Evolutionary conservation across 2,888 invertebrate genomes (phyloP).

Genomic region (Plebejus anna): DNA sequence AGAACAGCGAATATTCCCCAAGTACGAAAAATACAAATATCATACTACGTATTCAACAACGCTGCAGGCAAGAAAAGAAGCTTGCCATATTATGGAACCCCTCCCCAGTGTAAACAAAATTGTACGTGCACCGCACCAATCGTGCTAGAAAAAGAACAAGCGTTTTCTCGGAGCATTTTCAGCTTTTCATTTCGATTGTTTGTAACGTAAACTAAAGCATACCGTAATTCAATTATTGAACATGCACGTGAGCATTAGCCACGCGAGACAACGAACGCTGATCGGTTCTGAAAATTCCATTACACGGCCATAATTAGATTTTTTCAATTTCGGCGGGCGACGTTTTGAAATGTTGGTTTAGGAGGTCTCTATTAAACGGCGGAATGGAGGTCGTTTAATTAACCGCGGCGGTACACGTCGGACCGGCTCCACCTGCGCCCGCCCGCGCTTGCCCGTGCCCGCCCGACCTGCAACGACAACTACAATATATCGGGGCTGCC

Average conservation of each 20-base stretch:
- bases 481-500: background rate
- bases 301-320: constrained; percentile 17
- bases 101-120: constrained; percentile 9
- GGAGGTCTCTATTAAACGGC: constrained; percentile 3
- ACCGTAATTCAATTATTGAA: background rate
- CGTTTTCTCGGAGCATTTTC: background rate
- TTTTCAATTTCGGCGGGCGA: constrained; percentile 8
- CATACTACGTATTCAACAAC: constrained; percentile 1
- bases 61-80: background rate
- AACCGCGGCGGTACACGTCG: constrained; percentile 4
- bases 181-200: constrained; percentile 6
- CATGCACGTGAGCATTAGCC: background rate
- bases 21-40: background rate
- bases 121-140: background rate
- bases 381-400: constrained; percentile 14
- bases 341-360: constrained; percentile 19
- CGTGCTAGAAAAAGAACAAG: background rate
- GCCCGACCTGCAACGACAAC: background rate
- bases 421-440: background rate
- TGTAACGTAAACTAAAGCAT: background rate
- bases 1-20: background rate
- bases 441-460: background rate
- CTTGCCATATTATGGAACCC: constrained; percentile 6
- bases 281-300: constrained; percentile 17
- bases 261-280: background rate